A percentile compares a stretch with the other conserved stretches of the same genome.
Evolutionary conservation across 2,113 vertebrate species (phyloP).

Genomic region (Vidua macroura): DNA sequence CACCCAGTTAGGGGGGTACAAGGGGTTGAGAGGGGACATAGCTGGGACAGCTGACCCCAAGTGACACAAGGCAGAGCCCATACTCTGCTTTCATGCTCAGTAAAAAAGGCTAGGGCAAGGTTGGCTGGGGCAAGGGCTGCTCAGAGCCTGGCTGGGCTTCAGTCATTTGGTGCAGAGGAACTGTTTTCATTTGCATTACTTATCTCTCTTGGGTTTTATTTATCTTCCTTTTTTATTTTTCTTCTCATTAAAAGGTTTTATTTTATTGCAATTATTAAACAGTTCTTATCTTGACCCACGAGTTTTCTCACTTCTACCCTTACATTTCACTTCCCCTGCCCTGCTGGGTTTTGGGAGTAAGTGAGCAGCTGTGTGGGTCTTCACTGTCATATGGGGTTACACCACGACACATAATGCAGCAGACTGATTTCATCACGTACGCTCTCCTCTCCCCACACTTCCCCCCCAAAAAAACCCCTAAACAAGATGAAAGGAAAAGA

Average conservation of each 20-base stretch:
- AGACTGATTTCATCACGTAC: background rate
- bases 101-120: background rate
- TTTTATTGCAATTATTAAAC: background rate
- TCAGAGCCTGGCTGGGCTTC: rapidly evolving
- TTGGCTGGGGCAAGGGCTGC: background rate
- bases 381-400: background rate
- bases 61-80: background rate
- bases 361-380: background rate
- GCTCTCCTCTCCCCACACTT: rapidly evolving
- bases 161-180: background rate
- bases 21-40: background rate
- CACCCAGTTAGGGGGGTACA: background rate
- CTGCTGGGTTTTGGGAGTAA: no score
- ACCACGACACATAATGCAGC: background rate
- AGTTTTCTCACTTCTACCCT: background rate
- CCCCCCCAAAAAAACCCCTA: rapidly evolving
- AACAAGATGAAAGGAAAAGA: background rate
- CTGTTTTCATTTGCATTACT: background rate
- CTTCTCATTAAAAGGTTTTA: background rate
- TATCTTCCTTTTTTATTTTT: background rate
- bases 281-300: background rate
- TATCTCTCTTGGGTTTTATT: background rate
- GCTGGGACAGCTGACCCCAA: background rate
- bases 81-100: background rate
- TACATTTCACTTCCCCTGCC: background rate